A percentile compares a stretch with the other conserved stretches of the same genome.
These are phyloP conservation scores for Bombus waltoni DNA, from an alignment of 1,140 invertebrate species.

Conservation along the genomic window DNA sequence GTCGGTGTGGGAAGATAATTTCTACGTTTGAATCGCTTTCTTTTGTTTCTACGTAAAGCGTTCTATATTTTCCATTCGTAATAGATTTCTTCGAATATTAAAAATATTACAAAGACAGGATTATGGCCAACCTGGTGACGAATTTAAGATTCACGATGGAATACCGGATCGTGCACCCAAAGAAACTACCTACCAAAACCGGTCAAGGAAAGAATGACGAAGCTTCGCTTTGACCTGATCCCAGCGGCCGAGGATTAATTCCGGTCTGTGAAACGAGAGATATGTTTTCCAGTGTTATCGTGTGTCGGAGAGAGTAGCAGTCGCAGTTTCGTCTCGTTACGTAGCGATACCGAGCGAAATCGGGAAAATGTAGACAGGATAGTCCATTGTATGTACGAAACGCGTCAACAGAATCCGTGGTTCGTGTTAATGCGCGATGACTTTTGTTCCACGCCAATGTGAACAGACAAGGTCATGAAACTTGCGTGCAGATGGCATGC, in stretches of 20 bases:
- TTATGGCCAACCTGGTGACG: background rate
- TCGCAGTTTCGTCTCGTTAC: background rate
- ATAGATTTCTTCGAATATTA: background rate
- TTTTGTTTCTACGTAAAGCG: background rate
- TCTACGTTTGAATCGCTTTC: background rate
- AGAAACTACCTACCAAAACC: background rate
- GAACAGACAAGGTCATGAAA: constrained; percentile 20
- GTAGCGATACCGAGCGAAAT: background rate
- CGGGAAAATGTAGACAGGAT: background rate
- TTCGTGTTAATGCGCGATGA: background rate
- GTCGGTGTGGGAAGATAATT: background rate
- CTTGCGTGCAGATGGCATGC: background rate
- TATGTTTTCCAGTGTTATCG: background rate
- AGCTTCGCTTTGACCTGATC: background rate
- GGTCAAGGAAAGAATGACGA: background rate
- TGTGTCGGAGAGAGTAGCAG: too few species aligned
- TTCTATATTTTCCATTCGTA: background rate
- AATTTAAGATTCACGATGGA: background rate
- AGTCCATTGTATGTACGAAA: background rate
- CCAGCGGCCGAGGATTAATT: background rate
- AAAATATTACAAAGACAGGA: background rate
- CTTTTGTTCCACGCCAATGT: background rate
- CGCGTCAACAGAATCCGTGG: background rate
- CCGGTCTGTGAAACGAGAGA: background rate
- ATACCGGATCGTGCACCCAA: background rate